Base-by-base conservation (phyloP, 1,140 invertebrate species). In the Whitmania pigra region DNA sequence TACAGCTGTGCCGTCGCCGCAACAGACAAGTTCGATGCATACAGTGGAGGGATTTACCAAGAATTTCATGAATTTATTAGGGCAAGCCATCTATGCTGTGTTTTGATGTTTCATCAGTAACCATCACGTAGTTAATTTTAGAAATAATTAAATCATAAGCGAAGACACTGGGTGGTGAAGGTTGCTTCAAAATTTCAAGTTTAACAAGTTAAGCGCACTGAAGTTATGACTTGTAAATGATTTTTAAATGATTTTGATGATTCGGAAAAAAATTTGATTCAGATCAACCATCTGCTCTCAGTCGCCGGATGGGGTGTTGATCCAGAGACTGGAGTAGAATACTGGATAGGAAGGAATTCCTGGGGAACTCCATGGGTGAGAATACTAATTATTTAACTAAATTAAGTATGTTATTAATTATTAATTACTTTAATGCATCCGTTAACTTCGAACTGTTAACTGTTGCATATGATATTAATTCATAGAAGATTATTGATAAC, bases 221-320 rank as follows among this genome's bases (percentile, higher is more conserved):
- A n/a, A n/a, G n/a, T n/a, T n/a, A n/a, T n/a, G n/a, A n/a, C n/a
- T n/a, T n/a, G n/a, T n/a, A n/a, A n/a, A n/a, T n/a, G n/a, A n/a
- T n/a, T n/a, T n/a, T n/a, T n/a, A n/a, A n/a, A n/a, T 57, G 20
- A 25, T 57, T 57, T 57, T 57, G 2, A n/a, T 57, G 54, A n/a
- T 57, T 9, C 25, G 5, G 20, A n/a, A 20, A 57, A n/a, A 2
- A 57, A 57, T 57, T 57, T 17, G 0, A 49, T 78, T 73, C 74
- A 83, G 80, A 77, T 80, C 11, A 85, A 85, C 72, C 84, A 85
- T 74, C 83, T 85, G 53, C 77, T 85, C 17, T 84, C 83, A 7
- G 81, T 85, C 4, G 81, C 77, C 63, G 84, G 84, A 43, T 85
- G 84, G 84, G 84, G 84, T 27, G 80, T 83, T 36, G 82, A 84